Percentiles rank a stretch among this genome's conserved stretches.
Evolutionary conservation across 2,797 vertebrate genomes (phyloP).

Genomic region (Sorex maritimensis): DNA sequence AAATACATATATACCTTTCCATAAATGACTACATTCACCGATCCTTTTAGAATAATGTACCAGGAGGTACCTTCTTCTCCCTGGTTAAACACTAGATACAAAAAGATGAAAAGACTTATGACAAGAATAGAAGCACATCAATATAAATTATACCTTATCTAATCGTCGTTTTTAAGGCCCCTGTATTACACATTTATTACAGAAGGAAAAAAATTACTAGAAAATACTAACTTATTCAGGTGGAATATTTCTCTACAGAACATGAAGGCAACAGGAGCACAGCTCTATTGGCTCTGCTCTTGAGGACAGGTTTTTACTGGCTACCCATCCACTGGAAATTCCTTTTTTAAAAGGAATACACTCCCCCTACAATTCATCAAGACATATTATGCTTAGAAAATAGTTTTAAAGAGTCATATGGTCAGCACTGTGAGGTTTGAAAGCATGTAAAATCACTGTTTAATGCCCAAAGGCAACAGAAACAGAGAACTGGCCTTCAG

Average conservation of each 20-base stretch:
- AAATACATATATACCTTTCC: slow-evolving; percentile 94
- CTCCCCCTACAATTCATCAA: slow-evolving; percentile 43
- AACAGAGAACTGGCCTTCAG: too few species aligned
- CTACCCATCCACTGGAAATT: slow-evolving; percentile 37
- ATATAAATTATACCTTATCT: slow-evolving; percentile 85
- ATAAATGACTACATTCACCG: slow-evolving; percentile 99
- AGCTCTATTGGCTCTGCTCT: not conserved
- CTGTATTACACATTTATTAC: slow-evolving; percentile 68
- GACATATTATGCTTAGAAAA: slow-evolving; percentile 30
- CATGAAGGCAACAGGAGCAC: slow-evolving; percentile 56
- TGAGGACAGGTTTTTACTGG: slow-evolving; percentile 25
- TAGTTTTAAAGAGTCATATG: slow-evolving; percentile 66
- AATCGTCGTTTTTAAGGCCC: slow-evolving; percentile 74
- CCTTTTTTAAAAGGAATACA: slow-evolving; percentile 10
- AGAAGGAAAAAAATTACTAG: slow-evolving; percentile 60
- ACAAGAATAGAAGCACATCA: slow-evolving; percentile 85
- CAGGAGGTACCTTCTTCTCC: slow-evolving; percentile 99
- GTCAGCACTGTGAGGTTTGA: slow-evolving; percentile 37
- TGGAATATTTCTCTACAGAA: slow-evolving; percentile 60
- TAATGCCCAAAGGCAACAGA: not conserved
- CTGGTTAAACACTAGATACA: slow-evolving; percentile 97
- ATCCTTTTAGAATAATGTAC: slow-evolving; percentile 99
- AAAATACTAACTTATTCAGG: slow-evolving; percentile 77
- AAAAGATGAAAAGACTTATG: slow-evolving; percentile 85
- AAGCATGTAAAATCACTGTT: slow-evolving; percentile 51